These are phyloP conservation scores for Neelides sp. DNA, from an alignment of 1,140 invertebrate genomes.

Conservation along the genomic window DNA sequence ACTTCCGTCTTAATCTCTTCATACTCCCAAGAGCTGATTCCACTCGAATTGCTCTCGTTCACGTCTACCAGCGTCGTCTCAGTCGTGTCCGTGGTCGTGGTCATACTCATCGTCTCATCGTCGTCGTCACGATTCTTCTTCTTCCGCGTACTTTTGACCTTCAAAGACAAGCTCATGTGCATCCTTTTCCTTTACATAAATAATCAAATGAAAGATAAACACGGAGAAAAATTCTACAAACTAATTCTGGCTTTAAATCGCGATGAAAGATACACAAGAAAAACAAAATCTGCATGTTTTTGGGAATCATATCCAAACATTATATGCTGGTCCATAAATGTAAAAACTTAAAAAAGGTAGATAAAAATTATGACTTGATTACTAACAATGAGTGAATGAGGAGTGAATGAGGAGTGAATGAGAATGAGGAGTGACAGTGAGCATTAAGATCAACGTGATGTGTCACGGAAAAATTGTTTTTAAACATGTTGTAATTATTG, in stretches of 20 bases:
- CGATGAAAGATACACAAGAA: constrained; percentile 59
- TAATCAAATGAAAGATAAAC: too few species aligned
- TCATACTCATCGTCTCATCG: constrained; percentile 40
- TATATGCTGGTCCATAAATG: constrained; percentile 49
- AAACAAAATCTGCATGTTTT: constrained; percentile 46
- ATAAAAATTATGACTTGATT: too few species aligned
- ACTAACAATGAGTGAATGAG: too few species aligned
- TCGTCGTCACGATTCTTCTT: constrained; percentile 35
- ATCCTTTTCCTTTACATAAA: constrained; percentile 23
- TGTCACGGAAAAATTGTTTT: too few species aligned
- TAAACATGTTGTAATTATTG: too few species aligned
- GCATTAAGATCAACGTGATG: too few species aligned
- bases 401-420: too few species aligned
- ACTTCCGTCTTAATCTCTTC: constrained; percentile 49
- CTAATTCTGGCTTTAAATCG: constrained; percentile 62
- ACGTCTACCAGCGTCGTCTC: constrained; percentile 42
- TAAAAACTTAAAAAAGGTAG: too few species aligned
- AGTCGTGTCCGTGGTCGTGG: constrained; percentile 42
- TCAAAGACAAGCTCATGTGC: constrained; percentile 25
- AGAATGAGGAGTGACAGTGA: too few species aligned
- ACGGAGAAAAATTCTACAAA: constrained; percentile 14
- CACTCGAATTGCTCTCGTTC: constrained; percentile 36
- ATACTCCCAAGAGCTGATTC: constrained; percentile 45
- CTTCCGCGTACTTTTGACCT: constrained; percentile 33
- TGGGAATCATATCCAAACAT: constrained; percentile 50